Evolutionary conservation across 2,888 invertebrate species (phyloP).

Genomic region (Cephus runcator): DNA sequence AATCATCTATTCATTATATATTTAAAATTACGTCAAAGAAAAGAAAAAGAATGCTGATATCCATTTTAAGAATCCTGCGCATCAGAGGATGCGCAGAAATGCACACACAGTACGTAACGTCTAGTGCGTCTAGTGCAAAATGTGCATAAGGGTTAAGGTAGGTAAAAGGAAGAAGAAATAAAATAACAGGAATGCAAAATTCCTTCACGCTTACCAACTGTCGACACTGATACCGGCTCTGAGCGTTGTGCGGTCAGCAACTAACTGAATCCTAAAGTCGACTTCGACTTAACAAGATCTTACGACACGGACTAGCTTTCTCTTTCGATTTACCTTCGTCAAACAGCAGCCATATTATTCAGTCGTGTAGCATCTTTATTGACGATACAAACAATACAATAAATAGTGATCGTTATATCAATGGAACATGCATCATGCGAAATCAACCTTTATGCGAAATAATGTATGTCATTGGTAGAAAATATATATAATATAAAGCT

Average conservation of each 20-base stretch:
- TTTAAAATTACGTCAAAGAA: background rate
- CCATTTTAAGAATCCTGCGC: background rate
- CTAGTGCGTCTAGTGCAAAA: background rate
- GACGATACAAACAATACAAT: background rate
- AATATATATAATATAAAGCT: background rate
- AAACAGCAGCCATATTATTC: background rate
- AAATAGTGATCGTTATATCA: background rate
- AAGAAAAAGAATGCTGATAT: background rate
- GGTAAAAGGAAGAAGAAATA: background rate
- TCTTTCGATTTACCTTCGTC: conserved; percentile 40
- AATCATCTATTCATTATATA: background rate
- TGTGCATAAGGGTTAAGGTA: background rate
- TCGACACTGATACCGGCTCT: background rate
- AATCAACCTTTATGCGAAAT: background rate
- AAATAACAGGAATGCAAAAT: background rate
- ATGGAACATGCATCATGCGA: background rate
- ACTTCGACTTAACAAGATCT: conserved; percentile 28
- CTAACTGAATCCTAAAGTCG: conserved; percentile 34
- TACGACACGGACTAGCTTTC: conserved; percentile 51
- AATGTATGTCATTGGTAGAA: background rate
- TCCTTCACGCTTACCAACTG: conserved; percentile 1
- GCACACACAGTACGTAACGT: background rate
- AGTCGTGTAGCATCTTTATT: background rate
- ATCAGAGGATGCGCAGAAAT: background rate
- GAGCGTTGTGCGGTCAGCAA: conserved; percentile 14